A percentile compares a stretch with the other conserved stretches of the same genome.
Evolutionary conservation across 2,888 invertebrate species (phyloP).

Genomic region (Drosophila silvestris): DNA sequence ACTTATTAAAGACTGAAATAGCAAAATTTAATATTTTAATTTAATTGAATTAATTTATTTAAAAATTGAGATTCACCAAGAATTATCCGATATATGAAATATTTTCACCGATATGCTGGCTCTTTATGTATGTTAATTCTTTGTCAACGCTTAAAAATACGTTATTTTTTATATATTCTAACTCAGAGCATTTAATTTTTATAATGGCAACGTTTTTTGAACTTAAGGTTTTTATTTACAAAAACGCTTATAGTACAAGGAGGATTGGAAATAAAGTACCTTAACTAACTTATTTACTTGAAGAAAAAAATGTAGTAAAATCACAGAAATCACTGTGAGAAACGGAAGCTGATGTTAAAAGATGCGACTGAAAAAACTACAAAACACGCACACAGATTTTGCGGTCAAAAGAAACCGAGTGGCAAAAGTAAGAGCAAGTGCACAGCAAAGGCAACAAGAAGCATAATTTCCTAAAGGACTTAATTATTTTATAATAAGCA

Average conservation of each 20-base stretch:
- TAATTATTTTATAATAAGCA: constrained; percentile 83
- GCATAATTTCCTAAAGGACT: constrained; percentile 82
- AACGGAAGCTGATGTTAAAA: constrained; percentile 10
- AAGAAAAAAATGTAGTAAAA: background rate
- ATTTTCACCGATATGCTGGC: background rate
- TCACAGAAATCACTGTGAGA: constrained; percentile 31
- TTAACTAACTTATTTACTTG: background rate
- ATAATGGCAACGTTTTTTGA: background rate
- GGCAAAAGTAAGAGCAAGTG: constrained; percentile 38
- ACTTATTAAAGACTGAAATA: background rate
- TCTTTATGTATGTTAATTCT: background rate
- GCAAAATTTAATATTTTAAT: background rate
- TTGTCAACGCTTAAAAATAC: no score
- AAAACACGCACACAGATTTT: constrained; percentile 49
- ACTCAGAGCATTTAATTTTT: background rate
- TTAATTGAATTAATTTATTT: background rate
- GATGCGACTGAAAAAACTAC: constrained; percentile 9
- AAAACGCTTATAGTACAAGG: background rate
- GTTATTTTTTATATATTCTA: background rate
- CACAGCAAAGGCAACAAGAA: constrained; percentile 61
- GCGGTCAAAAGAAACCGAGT: constrained; percentile 27
- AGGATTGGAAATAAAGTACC: background rate
- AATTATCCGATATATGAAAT: background rate
- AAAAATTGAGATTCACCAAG: background rate
- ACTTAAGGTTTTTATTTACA: background rate